phyloP scores from a whole-genome alignment of 2,888 invertebrate species.

The Dryocosmus kuriphilus region DNA sequence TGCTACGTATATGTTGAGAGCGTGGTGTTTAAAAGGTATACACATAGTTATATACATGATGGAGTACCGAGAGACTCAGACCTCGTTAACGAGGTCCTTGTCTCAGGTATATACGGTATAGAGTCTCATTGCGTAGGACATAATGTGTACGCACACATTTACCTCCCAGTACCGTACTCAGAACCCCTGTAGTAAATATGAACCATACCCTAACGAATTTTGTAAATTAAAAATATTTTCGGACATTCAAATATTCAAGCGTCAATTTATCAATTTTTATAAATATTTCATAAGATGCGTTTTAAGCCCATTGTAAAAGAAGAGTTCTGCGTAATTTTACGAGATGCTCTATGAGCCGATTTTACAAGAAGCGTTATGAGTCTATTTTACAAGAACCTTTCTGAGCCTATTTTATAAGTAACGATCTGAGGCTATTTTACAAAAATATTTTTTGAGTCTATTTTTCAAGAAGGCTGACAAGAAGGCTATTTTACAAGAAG shows the following conservation, averaged over 20 bases:
- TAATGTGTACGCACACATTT: constrained; percentile 30
- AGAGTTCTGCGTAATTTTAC: no score
- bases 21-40: constrained; percentile 21
- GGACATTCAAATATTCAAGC: not conserved
- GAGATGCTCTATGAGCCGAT: not conserved
- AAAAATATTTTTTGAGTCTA: no score
- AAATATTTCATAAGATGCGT: not conserved
- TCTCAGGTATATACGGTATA: constrained; percentile 5
- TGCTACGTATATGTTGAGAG: constrained; percentile 16
- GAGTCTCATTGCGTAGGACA: constrained; percentile 31
- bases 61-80: constrained; percentile 31
- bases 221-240: constrained; percentile 13
- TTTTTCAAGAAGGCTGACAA: no score
- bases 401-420: no score
- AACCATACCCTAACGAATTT: constrained; percentile 1
- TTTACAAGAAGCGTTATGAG: not conserved
- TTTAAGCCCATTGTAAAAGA: not conserved
- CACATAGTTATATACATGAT: not conserved
- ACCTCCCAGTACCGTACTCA: constrained; percentile 31
- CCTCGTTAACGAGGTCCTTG: constrained; percentile 39
- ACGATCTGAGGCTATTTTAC: no score
- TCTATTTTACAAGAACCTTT: not conserved
- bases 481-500: no score
- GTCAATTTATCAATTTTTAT: no score
- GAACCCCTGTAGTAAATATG: constrained; percentile 2